Evolutionary conservation across 2,797 vertebrate genomes (phyloP), one percentile per base, ranked within the genome.

Genomic region (Sebastes variabilis): DNA sequence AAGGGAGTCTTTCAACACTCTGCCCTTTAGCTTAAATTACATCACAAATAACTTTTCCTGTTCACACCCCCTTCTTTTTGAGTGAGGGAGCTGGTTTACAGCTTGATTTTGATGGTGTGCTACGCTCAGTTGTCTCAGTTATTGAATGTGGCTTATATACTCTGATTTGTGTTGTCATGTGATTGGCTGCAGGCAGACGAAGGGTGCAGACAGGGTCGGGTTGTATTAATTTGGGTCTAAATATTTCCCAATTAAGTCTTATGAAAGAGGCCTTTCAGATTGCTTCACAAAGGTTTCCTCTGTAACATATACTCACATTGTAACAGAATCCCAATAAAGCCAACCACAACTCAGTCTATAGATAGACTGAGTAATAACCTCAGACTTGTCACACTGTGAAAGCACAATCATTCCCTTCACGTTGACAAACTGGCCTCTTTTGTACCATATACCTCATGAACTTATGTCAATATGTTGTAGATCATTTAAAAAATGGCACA

Each of bases 201-300:
- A 82, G 89, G 87, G 90, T 82, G 79, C 72, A 71, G 78, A 73
- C 42, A 38, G 61, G 72, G 88, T 92, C 90, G 88, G 82, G 90
- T 91, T 94, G 62, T 91, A 91, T 93, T 93, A 38, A 91, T 94
- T 93, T 91, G 77, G 87, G 86, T 88, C 87, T 90, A 87, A 83
- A 90, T 89, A 58, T 93, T 89, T 90, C 52, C 86, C 73, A 90
- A 90, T 94, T 88, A 92, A 71, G 77, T 79, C 60, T 84, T 20
- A 88, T 93, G 90, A 95, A 95, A 94, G 91, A 88, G 55, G 83
- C 76, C 89, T 94, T 95, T 95, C 92, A 92, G 83, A 60, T 61
- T 8, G n/a, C 65, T 88, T 79, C 78, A 92, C 93, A 94, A 89
- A 93, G 93, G 79, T 90, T 92, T 80, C 64, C 77, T 67, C 71